Conservation (phyloP, 2,888 invertebrate genomes). For the Escarpia spicata region DNA sequence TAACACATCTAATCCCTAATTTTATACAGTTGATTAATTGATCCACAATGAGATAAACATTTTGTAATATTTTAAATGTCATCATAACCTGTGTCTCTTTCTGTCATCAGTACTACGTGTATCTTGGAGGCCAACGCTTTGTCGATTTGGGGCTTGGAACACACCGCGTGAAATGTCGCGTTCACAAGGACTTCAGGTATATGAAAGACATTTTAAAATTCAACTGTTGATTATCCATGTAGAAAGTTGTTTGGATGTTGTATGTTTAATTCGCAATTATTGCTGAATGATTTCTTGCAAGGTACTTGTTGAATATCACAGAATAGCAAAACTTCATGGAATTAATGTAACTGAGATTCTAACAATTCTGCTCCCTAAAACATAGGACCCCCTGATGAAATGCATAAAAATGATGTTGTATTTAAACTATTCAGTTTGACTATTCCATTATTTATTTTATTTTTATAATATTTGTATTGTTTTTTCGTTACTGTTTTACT, state of each 20-base stretch:
- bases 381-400: not conserved
- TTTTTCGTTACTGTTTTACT: not conserved
- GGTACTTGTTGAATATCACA: not conserved
- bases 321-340: not conserved
- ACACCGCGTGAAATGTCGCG: conserved; percentile 59
- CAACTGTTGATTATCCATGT: not conserved
- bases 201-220: not conserved
- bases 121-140: conserved; percentile 53
- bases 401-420: not conserved
- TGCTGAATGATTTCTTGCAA: conserved; percentile 21
- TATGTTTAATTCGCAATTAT: not conserved
- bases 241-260: not conserved
- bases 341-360: not conserved
- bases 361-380: not conserved
- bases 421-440: not conserved
- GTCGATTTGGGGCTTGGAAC: conserved; percentile 61
- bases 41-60: not conserved
- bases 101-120: conserved; percentile 51
- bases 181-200: conserved; percentile 56
- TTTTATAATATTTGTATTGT: not conserved
- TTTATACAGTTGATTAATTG: not conserved
- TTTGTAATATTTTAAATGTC: not conserved
- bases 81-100: not conserved
- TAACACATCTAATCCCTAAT: not conserved
- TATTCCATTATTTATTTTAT: not conserved